Percentiles rank a stretch among this genome's conserved stretches.
Conservation (phyloP, 2,888 invertebrate genomes). For the Eilema griseolum region DNA sequence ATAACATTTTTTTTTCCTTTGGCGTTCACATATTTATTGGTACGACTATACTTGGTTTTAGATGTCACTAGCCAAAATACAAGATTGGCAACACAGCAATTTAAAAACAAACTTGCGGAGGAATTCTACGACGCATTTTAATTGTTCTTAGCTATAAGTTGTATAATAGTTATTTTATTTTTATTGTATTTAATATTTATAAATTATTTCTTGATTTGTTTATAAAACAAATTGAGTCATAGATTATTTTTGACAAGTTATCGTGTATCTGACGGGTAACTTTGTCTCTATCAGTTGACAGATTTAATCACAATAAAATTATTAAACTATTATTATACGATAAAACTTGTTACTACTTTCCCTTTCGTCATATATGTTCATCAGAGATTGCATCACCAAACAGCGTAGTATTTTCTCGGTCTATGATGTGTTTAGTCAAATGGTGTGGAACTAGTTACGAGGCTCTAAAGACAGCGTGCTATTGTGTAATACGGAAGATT, state of each 20-base stretch:
- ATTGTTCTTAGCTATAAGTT: no score
- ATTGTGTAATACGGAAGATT: conserved; percentile 36
- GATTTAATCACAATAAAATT: conserved; percentile 26
- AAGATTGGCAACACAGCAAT: neutral
- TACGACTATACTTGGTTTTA: neutral
- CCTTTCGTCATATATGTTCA: conserved; percentile 33
- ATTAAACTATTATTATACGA: conserved; percentile 15
- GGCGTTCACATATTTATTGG: neutral
- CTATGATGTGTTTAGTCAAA: conserved; percentile 42
- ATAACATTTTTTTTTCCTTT: no score
- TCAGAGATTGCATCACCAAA: conserved; percentile 34
- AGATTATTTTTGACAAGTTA: neutral
- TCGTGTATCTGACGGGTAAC: neutral
- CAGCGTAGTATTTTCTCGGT: conserved; percentile 36
- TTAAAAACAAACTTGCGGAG: no score
- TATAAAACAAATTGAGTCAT: neutral
- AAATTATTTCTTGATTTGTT: no score
- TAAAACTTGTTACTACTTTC: conserved; percentile 18
- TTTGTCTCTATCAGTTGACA: neutral
- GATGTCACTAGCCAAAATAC: neutral
- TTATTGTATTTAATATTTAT: no score
- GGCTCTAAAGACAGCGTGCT: conserved; percentile 25
- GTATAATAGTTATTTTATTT: no score
- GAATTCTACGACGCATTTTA: no score
- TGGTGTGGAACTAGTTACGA: conserved; percentile 44